phyloP scores from a whole-genome alignment of 1,140 invertebrate species.

The Colletes gigas region DNA sequence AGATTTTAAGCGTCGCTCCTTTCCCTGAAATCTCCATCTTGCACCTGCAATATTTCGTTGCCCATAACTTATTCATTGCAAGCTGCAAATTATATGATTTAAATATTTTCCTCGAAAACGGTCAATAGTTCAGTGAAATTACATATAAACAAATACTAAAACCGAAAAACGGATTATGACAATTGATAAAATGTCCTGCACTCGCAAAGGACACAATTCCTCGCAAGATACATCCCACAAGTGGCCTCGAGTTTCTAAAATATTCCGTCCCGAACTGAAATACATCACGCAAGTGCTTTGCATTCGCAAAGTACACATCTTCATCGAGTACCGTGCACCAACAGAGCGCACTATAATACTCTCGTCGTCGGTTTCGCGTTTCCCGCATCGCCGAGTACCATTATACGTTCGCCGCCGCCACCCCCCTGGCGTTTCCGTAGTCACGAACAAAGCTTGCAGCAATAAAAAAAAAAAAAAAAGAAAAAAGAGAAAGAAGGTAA shows the following conservation, averaged over 20 bases:
- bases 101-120: background rate
- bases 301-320: no score
- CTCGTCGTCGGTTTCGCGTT: background rate
- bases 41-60: background rate
- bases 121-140: no score
- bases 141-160: no score
- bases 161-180: no score
- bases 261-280: no score
- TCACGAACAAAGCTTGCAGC: background rate
- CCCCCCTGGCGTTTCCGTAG: background rate
- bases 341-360: no score
- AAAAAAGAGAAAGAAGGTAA: constrained; percentile 14
- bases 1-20: background rate
- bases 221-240: no score
- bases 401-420: background rate
- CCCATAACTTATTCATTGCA: constrained; percentile 4
- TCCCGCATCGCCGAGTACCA: background rate
- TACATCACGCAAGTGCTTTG: no score
- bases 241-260: no score
- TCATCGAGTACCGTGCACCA: no score
- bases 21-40: background rate
- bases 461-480: constrained; percentile 13
- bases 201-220: no score
- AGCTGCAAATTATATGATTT: background rate
- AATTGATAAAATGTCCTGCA: no score